phyloP scores from a whole-genome alignment of 2,888 invertebrate species.

The Oxyteleia sp. region DNA sequence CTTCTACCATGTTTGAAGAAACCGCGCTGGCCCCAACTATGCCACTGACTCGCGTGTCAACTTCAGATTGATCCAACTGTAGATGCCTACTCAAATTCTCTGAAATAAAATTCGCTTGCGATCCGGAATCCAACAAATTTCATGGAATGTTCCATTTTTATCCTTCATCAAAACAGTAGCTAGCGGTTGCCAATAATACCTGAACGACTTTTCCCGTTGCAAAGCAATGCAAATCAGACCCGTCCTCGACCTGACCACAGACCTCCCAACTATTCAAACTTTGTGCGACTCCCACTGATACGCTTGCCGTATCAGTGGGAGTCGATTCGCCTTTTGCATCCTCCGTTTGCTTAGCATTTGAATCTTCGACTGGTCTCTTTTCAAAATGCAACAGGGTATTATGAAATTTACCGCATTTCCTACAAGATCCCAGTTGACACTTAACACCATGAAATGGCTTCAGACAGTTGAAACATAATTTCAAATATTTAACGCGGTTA shows the following conservation, averaged over 20 bases:
- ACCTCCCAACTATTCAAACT: too few species aligned
- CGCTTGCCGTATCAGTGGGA: too few species aligned
- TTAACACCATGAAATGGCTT: slow-evolving; percentile 20
- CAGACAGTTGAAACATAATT: slow-evolving; percentile 25
- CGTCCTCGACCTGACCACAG: too few species aligned
- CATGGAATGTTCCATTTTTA: slow-evolving; percentile 31
- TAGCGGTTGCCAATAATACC: slow-evolving; percentile 59
- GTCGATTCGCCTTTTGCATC: too few species aligned
- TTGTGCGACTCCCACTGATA: too few species aligned
- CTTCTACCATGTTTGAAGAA: slow-evolving; percentile 10
- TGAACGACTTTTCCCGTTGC: too few species aligned
- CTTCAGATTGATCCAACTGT: background rate
- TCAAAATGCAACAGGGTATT: slow-evolving; percentile 5
- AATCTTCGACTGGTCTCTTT: too few species aligned
- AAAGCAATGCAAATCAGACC: too few species aligned
- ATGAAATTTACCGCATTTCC: slow-evolving; percentile 10
- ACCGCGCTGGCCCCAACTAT: background rate
- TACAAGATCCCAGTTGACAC: slow-evolving; percentile 21
- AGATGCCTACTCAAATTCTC: slow-evolving; percentile 20
- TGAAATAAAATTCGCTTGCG: slow-evolving; percentile 64
- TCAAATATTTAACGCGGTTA: background rate
- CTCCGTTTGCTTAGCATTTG: too few species aligned
- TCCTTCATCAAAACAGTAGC: slow-evolving; percentile 50
- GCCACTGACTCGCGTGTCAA: slow-evolving; percentile 2
- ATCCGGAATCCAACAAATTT: slow-evolving; percentile 65